Percentiles rank a stretch among this genome's conserved stretches.
Evolutionary conservation across 2,113 vertebrate species (phyloP).

Genomic region (Dendrocopos noguchii): DNA sequence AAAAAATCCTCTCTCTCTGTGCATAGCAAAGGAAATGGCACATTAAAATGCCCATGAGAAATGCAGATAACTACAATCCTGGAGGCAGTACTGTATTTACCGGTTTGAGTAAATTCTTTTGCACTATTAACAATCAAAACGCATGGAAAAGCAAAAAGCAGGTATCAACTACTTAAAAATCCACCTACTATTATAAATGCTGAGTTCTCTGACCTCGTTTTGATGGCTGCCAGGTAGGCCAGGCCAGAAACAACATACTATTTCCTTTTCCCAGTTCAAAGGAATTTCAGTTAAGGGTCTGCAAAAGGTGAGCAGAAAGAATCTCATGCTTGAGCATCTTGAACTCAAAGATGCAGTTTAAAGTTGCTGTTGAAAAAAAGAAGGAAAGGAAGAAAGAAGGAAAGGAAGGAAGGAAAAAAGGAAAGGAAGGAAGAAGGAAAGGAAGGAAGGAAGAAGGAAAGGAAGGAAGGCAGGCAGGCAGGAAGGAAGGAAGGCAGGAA

Average conservation of each 20-base stretch:
- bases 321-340: conserved; percentile 1
- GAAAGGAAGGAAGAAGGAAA: too few species aligned
- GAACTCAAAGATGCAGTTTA: background rate
- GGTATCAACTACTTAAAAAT: background rate
- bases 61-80: conserved; percentile 30
- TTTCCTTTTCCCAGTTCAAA: conserved; percentile 52
- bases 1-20: background rate
- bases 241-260: conserved; percentile 27
- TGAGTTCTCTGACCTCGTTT: background rate
- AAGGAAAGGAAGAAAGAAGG: background rate
- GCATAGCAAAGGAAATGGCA: conserved; percentile 29
- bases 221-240: conserved; percentile 14
- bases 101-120: conserved; percentile 30
- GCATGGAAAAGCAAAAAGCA: background rate
- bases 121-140: conserved; percentile 30
- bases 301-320: conserved; percentile 33
- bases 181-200: background rate
- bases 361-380: background rate
- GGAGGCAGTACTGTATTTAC: background rate
- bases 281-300: background rate
- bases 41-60: conserved; percentile 25
- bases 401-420: too few species aligned
- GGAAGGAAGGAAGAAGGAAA: too few species aligned
- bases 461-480: too few species aligned
- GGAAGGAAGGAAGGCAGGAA: too few species aligned